A percentile compares a stretch with the other conserved stretches of the same genome.
Evolutionary conservation across 1,140 invertebrate species (phyloP).

Genomic region (Trichomalopsis sarcophagae): DNA sequence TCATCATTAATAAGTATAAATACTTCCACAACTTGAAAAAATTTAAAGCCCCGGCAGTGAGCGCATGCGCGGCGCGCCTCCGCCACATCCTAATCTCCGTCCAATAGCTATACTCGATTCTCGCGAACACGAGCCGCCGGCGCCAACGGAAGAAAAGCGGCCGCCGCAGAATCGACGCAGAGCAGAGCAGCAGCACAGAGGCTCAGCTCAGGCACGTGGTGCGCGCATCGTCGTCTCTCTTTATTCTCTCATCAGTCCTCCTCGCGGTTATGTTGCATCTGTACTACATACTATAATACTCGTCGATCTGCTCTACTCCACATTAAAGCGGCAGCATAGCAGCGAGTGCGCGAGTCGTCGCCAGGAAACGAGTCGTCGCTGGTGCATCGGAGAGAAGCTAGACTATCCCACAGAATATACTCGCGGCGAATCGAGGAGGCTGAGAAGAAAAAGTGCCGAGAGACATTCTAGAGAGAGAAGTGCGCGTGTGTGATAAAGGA

Average conservation of each 20-base stretch:
- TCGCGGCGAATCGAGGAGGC: no score
- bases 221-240: not conserved
- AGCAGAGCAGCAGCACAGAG: not conserved
- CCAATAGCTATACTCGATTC: slow-evolving; percentile 5
- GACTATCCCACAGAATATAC: no score
- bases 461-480: not conserved
- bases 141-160: slow-evolving; percentile 4
- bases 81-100: not conserved
- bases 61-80: slow-evolving; percentile 6
- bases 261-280: no score
- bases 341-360: slow-evolving; percentile 20
- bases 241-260: not conserved
- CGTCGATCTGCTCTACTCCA: not conserved
- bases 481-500: slow-evolving; percentile 44
- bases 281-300: not conserved
- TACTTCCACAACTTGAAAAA: not conserved
- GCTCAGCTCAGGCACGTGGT: not conserved
- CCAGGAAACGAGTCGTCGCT: slow-evolving; percentile 7
- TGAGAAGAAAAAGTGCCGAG: no score
- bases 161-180: not conserved
- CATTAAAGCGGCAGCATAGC: slow-evolving; percentile 36
- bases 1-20: not conserved
- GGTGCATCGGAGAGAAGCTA: not conserved
- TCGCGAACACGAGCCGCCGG: not conserved
- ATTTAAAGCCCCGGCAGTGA: not conserved